Evolutionary conservation across 1,140 invertebrate species (phyloP).

Genomic region (Drosophila kikkawai): DNA sequence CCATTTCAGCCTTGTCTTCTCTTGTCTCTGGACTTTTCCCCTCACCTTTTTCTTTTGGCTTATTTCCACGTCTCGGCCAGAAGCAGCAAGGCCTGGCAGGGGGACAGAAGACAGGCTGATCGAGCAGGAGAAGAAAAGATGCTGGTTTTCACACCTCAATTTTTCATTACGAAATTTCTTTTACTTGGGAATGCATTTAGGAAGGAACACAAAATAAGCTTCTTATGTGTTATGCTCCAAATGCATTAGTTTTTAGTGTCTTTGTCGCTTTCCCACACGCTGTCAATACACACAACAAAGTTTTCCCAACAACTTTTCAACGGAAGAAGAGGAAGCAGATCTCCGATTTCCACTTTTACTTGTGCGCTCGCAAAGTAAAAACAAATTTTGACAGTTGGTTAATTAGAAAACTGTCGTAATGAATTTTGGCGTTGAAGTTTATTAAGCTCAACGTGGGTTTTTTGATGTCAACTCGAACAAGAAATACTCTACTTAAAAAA

Average conservation of each 20-base stretch:
- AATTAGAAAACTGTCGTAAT: constrained; percentile 69
- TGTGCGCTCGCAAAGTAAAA: constrained; percentile 32
- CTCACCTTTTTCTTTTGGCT: constrained; percentile 13
- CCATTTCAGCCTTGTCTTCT: constrained; percentile 43
- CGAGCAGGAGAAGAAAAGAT: constrained; percentile 3
- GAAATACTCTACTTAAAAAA: constrained; percentile 4
- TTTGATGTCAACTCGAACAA: neutral
- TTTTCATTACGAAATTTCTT: constrained; percentile 27
- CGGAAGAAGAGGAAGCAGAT: constrained; percentile 30
- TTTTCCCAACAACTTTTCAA: constrained; percentile 46
- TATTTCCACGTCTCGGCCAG: constrained; percentile 24
- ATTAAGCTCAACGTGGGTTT: constrained; percentile 8
- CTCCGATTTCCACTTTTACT: constrained; percentile 60
- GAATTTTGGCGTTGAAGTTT: constrained; percentile 45
- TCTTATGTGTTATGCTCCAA: constrained; percentile 42
- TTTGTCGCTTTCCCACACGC: constrained; percentile 47
- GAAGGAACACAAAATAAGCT: constrained; percentile 27
- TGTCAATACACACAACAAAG: constrained; percentile 45
- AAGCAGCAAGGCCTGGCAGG: constrained; percentile 18
- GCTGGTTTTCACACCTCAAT: constrained; percentile 25
- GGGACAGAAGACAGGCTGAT: constrained; percentile 6
- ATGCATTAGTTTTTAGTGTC: constrained; percentile 17
- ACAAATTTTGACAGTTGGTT: constrained; percentile 60
- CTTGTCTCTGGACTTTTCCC: constrained; percentile 29
- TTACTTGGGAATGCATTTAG: constrained; percentile 16